Percentiles rank a stretch among this genome's conserved stretches.
Conservation (phyloP, 2,888 invertebrate genomes). For the Linnaemya tessellans region DNA sequence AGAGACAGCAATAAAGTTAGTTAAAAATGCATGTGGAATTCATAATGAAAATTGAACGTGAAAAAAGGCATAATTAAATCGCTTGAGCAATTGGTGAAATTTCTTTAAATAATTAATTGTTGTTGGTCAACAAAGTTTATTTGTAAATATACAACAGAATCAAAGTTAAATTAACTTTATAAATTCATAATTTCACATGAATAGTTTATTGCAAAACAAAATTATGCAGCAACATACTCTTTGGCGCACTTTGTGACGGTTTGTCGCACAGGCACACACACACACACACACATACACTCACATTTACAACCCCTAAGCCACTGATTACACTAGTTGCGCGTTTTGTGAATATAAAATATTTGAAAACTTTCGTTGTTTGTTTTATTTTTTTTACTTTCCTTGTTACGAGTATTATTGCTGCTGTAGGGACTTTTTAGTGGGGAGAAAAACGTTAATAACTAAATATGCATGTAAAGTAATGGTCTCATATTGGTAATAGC, state of each 20-base stretch:
- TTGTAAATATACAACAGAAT: constrained; percentile 25
- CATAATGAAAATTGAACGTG: constrained; percentile 55
- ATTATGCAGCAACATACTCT: constrained; percentile 22
- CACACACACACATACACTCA: neutral
- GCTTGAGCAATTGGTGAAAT: constrained; percentile 59
- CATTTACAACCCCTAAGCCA: neutral
- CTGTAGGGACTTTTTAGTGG: constrained; percentile 42
- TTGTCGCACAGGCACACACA: neutral
- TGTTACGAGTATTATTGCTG: constrained; percentile 6
- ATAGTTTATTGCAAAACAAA: constrained; percentile 43
- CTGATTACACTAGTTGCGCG: constrained; percentile 40
- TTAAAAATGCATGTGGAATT: constrained; percentile 61
- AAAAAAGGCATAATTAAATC: neutral
- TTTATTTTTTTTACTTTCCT: constrained; percentile 40
- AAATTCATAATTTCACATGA: constrained; percentile 66
- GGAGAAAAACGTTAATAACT: neutral
- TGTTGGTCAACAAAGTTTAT: constrained; percentile 43
- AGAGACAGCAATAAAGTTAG: constrained; percentile 28
- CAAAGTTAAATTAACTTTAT: constrained; percentile 28
- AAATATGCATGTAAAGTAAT: neutral
- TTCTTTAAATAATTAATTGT: constrained; percentile 17
- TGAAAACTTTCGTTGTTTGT: constrained; percentile 62
- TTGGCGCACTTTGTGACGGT: constrained; percentile 10
- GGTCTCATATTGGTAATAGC: neutral
- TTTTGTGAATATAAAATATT: constrained; percentile 60